Evolutionary conservation across 1,140 invertebrate genomes (phyloP).

Genomic region (Aphelenchoides avenae): DNA sequence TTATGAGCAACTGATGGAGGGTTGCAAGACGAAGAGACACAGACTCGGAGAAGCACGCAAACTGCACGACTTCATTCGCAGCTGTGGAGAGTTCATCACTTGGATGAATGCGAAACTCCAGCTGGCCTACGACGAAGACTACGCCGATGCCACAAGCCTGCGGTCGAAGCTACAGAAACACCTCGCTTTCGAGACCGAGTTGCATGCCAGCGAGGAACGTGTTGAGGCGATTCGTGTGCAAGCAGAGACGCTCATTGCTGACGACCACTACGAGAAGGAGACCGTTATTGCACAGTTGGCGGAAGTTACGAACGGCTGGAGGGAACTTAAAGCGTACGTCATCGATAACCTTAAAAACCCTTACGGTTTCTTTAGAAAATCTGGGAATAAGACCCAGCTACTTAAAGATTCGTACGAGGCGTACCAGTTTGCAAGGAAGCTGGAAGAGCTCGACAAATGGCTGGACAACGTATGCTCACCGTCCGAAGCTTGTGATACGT

Average conservation of each 20-base stretch:
- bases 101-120: slow-evolving; percentile 91
- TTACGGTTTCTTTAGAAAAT: slow-evolving; percentile 32
- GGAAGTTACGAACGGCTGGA: slow-evolving; percentile 46
- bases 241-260: slow-evolving; percentile 59
- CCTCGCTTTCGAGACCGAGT: slow-evolving; percentile 86
- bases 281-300: slow-evolving; percentile 37
- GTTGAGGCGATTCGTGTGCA: slow-evolving; percentile 76
- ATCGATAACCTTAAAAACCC: not conserved
- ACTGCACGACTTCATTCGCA: slow-evolving; percentile 40
- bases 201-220: slow-evolving; percentile 80
- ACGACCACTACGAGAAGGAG: slow-evolving; percentile 44
- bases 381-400: slow-evolving; percentile 42
- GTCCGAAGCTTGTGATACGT: too few species aligned
- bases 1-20: slow-evolving; percentile 72
- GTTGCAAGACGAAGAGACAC: slow-evolving; percentile 19
- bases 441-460: slow-evolving; percentile 84
- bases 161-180: slow-evolving; percentile 96
- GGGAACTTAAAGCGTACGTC: slow-evolving; percentile 33
- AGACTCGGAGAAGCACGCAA: slow-evolving; percentile 42
- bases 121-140: slow-evolving; percentile 82
- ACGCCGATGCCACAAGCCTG: slow-evolving; percentile 83
- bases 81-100: slow-evolving; percentile 65
- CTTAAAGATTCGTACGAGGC: slow-evolving; percentile 65
- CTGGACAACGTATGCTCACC: slow-evolving; percentile 82
- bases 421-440: slow-evolving; percentile 73